These are phyloP conservation scores for Dynastes hyllus DNA, from an alignment of 2,888 invertebrate genomes.

Conservation along the genomic window DNA sequence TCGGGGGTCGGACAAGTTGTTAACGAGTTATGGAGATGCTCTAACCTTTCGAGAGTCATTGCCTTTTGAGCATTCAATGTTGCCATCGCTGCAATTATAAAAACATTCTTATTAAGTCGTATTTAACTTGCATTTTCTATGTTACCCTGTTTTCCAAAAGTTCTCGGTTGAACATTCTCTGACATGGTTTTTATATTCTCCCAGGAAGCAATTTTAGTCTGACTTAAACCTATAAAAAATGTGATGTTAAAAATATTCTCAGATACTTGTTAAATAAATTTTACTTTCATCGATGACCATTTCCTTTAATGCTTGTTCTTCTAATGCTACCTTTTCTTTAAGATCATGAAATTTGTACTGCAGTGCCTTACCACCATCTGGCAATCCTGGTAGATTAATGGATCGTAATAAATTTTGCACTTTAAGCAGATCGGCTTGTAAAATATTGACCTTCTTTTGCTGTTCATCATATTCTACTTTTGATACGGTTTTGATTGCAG, in stretches of 20 bases:
- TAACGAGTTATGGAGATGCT: constrained; percentile 82
- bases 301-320: constrained; percentile 72
- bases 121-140: background rate
- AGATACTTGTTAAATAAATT: background rate
- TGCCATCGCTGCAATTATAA: constrained; percentile 74
- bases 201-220: constrained; percentile 67
- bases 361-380: constrained; percentile 79
- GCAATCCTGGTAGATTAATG: constrained; percentile 70
- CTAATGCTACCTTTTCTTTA: constrained; percentile 70
- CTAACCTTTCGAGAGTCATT: constrained; percentile 82
- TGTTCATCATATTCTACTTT: constrained; percentile 48
- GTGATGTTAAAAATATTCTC: constrained; percentile 18
- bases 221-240: constrained; percentile 20
- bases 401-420: constrained; percentile 58
- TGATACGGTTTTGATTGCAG: constrained; percentile 17
- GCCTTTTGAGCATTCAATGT: constrained; percentile 81
- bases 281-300: constrained; percentile 71
- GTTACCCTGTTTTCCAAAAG: constrained; percentile 73
- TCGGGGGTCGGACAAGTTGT: constrained; percentile 79
- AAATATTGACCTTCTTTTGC: constrained; percentile 20
- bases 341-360: constrained; percentile 71
- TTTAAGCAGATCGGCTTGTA: constrained; percentile 21
- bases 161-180: constrained; percentile 74
- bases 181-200: constrained; percentile 74
- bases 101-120: background rate